Base-by-base conservation (phyloP, 2,888 invertebrate genomes). In the Parochlus steinenii region DNA sequence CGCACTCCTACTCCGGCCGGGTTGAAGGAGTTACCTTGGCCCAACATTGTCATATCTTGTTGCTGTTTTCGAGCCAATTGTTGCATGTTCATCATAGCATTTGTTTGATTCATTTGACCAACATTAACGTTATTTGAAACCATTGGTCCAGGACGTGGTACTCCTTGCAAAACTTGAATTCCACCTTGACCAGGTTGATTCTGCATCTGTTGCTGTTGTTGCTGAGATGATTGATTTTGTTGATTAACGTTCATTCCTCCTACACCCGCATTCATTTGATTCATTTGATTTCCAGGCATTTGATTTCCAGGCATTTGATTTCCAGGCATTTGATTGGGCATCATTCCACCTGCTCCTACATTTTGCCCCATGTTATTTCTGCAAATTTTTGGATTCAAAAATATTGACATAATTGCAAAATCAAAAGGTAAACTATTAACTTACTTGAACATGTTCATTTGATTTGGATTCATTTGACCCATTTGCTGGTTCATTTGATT, bases 131-230 rank as follows among this genome's bases (percentile, higher is more conserved):
- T 52, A 44, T 52, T 53, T 32, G 58, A 48, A 29, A 48, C 50
- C 38, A 50, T 50, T 29, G n/a, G n/a, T n/a, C 62, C 62, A 2
- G 62, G 62, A 56, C 51, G 48, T 20, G 47, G 49, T 3, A 52
- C 37, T 12, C 40, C 28, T 20, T 11, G 36, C 42, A 36, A 36
- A 31, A 67, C 67, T 0, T 36, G 25, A 30, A 31, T 39, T 17
- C 53, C 57, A 4, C 62, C 54, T 43, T 61, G 63, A 19, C 57
- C 57, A 37, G 50, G 47, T 20, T 49, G 45, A 29, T 54, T 54
- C 31, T 53, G 48, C 38, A 56, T 54, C 43, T 62, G 62, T 46
- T 64, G 63, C 53, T 67, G 65, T 51, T 64, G 62, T 39, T 51
- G 53, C 1, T 51, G 53, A 54, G 35, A 66, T 61, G 54, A 23